These are phyloP conservation scores for Anableps anableps DNA, from an alignment of 2,797 vertebrate species.

Conservation along the genomic window DNA sequence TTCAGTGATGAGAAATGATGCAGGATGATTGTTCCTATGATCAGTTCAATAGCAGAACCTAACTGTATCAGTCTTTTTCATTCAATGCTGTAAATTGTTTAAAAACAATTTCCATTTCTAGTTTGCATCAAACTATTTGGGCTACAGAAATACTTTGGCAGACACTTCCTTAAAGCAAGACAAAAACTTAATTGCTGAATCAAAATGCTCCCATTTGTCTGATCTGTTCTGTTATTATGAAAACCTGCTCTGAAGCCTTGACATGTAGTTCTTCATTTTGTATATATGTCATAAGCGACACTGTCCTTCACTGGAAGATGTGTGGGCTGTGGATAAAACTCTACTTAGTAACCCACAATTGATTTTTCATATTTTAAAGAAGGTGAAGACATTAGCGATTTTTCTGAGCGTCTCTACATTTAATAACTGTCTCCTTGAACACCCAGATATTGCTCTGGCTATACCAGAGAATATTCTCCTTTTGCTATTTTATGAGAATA, in stretches of 20 bases:
- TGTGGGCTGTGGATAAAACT: constrained; percentile 5
- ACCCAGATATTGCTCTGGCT: constrained; percentile 8
- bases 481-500: not conserved
- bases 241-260: not conserved
- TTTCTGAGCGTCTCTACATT: not conserved
- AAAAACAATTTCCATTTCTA: not conserved
- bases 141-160: not conserved
- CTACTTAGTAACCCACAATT: not conserved
- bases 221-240: not conserved
- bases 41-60: constrained; percentile 10
- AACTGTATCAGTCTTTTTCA: constrained; percentile 1
- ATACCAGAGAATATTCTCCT: not conserved
- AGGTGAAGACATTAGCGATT: not conserved
- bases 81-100: not conserved
- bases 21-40: not conserved
- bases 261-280: not conserved
- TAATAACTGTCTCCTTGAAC: constrained; percentile 1
- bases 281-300: not conserved
- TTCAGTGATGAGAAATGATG: not conserved
- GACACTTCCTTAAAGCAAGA: not conserved
- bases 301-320: not conserved
- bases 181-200: not conserved
- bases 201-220: not conserved
- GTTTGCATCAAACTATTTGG: not conserved
- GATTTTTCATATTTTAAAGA: not conserved